Base-by-base conservation (phyloP, 2,113 vertebrate species). In the Tiliqua scincoides region DNA sequence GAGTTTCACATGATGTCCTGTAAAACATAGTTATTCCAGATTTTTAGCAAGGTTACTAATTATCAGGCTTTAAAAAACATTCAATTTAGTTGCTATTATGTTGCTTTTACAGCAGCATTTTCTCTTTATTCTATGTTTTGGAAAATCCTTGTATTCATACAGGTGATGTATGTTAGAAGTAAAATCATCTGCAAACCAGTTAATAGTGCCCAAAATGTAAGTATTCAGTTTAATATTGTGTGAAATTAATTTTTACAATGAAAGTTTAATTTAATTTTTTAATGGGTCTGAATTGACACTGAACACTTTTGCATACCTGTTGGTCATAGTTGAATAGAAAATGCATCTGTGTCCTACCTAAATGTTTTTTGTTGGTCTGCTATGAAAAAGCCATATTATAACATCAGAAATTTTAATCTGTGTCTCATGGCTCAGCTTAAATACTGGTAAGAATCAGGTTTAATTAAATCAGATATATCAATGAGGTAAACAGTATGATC, bases 201-300 rank as follows among this genome's bases (percentile, higher is more conserved):
- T 30, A 32, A 11, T 80, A 82, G 32, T 84, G n/a, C 1, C 1
- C 6, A 70, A 40, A 86, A 35, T 86, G 89, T 52, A 84, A 25
- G 52, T 82, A 72, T 77, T 30, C n/a, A 72, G 32, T 23, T 15
- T 30, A 70, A 82, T 85, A 54, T 70, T 85, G 1, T 37, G 52
- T n/a, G 14, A 77, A 84, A 90, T 4, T 83, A 89, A 43, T 75
- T 48, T 92, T 23, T 40, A 79, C 35, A 61, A 12, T 30, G 48
- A 14, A 71, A 71, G 21, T 4, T 59, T 25, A 20, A 72, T 82
- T 57, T 59, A 71, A 57, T 40, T 57, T 43, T 71, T 82, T 59
- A n/a, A 82, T 54, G 63, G 27, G 30, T 40, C 8, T 63, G 35
- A 37, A 68, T 37, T 79, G 20, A 68, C 18, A 68, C 20, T 75